These are phyloP conservation scores for Plectus sambesii DNA, from an alignment of 1,140 invertebrate species.

Conservation along the genomic window DNA sequence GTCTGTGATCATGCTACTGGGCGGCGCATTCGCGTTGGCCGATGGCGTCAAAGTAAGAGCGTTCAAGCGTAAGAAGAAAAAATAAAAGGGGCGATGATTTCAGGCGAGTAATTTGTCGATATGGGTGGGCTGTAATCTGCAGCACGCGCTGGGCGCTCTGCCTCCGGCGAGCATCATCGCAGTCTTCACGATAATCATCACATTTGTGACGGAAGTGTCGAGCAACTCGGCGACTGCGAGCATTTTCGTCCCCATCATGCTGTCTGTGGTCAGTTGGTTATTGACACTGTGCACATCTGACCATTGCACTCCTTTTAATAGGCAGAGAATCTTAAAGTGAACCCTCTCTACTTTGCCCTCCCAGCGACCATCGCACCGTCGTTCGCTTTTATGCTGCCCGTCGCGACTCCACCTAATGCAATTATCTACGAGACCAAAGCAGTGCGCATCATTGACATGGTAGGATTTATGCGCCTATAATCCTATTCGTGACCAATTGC, in stretches of 20 bases:
- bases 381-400: constrained; percentile 64
- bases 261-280: no score
- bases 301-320: constrained; percentile 33
- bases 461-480: no score
- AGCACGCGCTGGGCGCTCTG: constrained; percentile 2
- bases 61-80: constrained; percentile 7
- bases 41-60: constrained; percentile 19
- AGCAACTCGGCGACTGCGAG: constrained; percentile 20
- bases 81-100: no score
- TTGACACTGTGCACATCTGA: constrained; percentile 13
- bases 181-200: constrained; percentile 18
- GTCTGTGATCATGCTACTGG: constrained; percentile 24
- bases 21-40: constrained; percentile 23
- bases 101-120: no score
- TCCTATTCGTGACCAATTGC: neutral
- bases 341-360: constrained; percentile 75
- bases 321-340: constrained; percentile 50
- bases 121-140: constrained; percentile 19
- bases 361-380: constrained; percentile 67
- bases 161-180: constrained; percentile 15
- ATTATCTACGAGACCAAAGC: constrained; percentile 62
- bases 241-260: constrained; percentile 26
- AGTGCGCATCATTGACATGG: constrained; percentile 48
- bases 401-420: constrained; percentile 79
- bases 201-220: constrained; percentile 20